Base-by-base conservation (phyloP, 2,888 invertebrate genomes). In the Stenurella melanura region DNA sequence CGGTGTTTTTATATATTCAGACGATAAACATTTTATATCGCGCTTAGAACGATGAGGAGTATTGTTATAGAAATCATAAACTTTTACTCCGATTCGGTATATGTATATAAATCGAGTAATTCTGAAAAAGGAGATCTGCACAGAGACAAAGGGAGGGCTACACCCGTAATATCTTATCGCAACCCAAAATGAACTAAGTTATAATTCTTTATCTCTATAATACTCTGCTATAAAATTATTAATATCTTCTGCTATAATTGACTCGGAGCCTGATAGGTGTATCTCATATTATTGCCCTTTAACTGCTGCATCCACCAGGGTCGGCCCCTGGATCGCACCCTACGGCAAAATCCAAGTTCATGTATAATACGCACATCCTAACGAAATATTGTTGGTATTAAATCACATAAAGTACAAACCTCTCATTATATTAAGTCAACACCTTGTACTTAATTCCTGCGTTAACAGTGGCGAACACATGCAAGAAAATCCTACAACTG, bases 171-270 rank as follows among this genome's bases (percentile, higher is more conserved):
- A 58, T 77, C 81, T 82, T 82, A 82, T 81, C 82, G 77, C 73
- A 75, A 77, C 79, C 73, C 78, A 74, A 82, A 81, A 77, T 80
- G 82, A 84, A 84, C 83, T 83, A 81, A 85, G 85, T 85, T 85
- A 83, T 84, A 83, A 88, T 89, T 89, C 88, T 88, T 89, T 89
- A 89, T 88, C 88, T 88, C 85, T 80, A 83, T 85, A 86, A 87
- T 86, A 86, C 84, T 81, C 80, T 80, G 87, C 85, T 82, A 86
- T 89, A 89, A 89, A 89, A 88, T 89, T 89, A 89, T 89, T 89
- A 89, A 89, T 89, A 89, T 88, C 89, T 87, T 83, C 82, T 82
- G 84, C 84, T 85, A 86, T 86, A 87, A 89, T 89, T 88, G 88
- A 87, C 87, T 83, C 81, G 79, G 80, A 82, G 84, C 84, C 84